Evolutionary conservation across 2,113 vertebrate species (phyloP), one percentile per base, ranked within the genome.

Genomic region (Mesoclemmys tuberculata): DNA sequence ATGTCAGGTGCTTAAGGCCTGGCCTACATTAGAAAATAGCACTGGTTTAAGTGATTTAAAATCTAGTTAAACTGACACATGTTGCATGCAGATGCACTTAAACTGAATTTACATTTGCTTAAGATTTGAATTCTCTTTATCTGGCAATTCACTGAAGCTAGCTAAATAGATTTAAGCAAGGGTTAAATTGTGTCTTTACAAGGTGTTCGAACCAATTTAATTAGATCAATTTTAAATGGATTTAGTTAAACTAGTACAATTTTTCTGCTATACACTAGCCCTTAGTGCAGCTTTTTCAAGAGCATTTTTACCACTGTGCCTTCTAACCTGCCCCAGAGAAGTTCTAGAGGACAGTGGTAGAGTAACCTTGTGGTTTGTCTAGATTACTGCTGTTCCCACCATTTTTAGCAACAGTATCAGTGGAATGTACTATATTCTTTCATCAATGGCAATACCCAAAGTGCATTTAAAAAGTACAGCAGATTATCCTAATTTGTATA

Each of bases 341-440:
- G 19, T 80, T 61, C 31, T 52, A 21, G 1, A 1, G 68, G 8
- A 49, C 35, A 92, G 1, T 48, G 5, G 10, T 35, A 16, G 14
- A 61, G 16, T 61, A 94, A 83, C 49, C 78, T 31, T 74, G 3
- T 11, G 10, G 52, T 46, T 44, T 81, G 2, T 81, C 49, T 58
- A 75, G 74, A 38, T 61, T 31, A 61, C n/a, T 80, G 31, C 41
- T 51, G 26, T 8, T 92, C 88, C 48, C 86, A 1, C 22, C 88
- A 21, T 16, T 80, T 21, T 3, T 24, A 56, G 5, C 58, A 58
- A 22, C 11, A 82, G 0, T 1, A 89, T 0, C 10, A 27, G n/a
- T 68, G 29, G 22, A 87, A 93, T 85, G 14, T 21, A 8, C 4
- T 52, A 3, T 61, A 6, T 54, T 64, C 87, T 85, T 87, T 44